Evolutionary conservation across 2,797 vertebrate genomes (phyloP).

Genomic region (Petrocephalus sullivani): DNA sequence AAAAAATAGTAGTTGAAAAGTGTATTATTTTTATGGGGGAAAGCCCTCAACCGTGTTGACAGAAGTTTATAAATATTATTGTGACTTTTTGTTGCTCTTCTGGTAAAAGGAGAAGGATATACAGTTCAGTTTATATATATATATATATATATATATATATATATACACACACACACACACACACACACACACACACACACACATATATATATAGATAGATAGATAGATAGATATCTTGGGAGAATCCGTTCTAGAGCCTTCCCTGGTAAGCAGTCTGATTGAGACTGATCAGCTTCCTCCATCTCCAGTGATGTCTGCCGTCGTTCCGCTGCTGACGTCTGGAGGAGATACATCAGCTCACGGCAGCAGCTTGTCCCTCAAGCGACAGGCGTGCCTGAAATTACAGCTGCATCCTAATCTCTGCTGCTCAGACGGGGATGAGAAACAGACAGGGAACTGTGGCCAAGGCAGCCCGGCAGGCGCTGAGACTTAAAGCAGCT

Average conservation of each 20-base stretch:
- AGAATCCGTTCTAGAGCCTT: not conserved
- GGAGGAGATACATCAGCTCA: not conserved
- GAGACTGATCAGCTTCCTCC: not conserved
- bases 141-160: too few relatives aligned
- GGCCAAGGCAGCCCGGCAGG: not conserved
- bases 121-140: not conserved
- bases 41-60: not conserved
- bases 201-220: too few relatives aligned
- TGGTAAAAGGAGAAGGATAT: not conserved
- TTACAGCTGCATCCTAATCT: constrained; percentile 17
- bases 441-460: not conserved
- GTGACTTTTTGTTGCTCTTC: not conserved
- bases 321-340: not conserved
- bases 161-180: too few relatives aligned
- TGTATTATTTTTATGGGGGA: not conserved
- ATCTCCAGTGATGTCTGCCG: not conserved
- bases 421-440: not conserved
- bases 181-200: too few relatives aligned
- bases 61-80: not conserved
- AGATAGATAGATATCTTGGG: not conserved
- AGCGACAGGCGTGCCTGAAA: not conserved
- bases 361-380: not conserved
- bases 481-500: constrained; percentile 16
- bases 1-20: not conserved
- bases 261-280: not conserved